A percentile compares a stretch with the other conserved stretches of the same genome.
Conservation (phyloP, 2,113 vertebrate genomes). For the Telmatochromis sp. region DNA sequence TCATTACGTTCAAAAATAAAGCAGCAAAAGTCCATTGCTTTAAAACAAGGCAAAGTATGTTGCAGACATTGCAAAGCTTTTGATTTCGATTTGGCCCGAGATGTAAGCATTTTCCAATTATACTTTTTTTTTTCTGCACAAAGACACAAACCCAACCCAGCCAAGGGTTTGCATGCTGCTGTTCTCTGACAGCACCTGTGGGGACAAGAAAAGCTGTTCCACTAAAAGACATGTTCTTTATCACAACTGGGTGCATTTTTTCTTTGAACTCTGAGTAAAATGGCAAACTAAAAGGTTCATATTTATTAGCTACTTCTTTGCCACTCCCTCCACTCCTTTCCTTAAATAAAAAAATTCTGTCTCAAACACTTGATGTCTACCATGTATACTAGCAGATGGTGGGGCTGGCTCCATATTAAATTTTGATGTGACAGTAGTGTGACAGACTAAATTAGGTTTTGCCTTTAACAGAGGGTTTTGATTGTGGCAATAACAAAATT, state of each 20-base stretch:
- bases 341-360: background rate
- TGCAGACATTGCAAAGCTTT: background rate
- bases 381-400: background rate
- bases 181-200: background rate
- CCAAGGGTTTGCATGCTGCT: background rate
- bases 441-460: background rate
- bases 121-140: background rate
- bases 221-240: background rate
- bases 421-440: background rate
- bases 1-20: constrained; percentile 8
- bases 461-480: background rate
- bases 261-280: background rate
- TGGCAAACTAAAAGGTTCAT: background rate
- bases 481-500: background rate
- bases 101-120: background rate
- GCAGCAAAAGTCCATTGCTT: background rate
- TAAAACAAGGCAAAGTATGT: background rate
- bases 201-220: background rate
- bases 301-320: background rate
- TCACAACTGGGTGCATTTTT: background rate
- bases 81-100: background rate
- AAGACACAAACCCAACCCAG: background rate
- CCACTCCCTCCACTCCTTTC: background rate
- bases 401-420: background rate
- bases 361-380: background rate